phyloP scores from a whole-genome alignment of 1,140 invertebrate genomes.

The Acromyrmex heyeri region DNA sequence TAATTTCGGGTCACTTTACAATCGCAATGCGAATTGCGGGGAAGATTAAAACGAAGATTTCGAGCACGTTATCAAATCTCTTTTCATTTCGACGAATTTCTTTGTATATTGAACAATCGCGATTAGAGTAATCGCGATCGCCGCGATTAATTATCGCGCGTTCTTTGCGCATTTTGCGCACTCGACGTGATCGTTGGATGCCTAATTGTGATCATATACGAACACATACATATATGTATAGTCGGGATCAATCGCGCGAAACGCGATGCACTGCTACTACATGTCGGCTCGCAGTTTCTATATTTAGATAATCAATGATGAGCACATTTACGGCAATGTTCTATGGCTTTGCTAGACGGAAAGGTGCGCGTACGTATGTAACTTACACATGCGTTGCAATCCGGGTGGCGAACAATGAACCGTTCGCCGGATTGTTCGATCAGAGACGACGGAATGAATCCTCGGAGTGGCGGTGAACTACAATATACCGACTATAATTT shows the following conservation, averaged over 20 bases:
- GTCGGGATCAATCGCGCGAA: constrained; percentile 64
- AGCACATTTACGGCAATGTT: constrained; percentile 72
- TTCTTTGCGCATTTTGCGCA: not conserved
- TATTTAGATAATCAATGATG: constrained; percentile 78
- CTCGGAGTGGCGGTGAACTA: not conserved
- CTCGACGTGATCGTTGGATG: no score
- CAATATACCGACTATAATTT: not conserved
- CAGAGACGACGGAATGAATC: constrained; percentile 14
- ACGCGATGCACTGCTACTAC: constrained; percentile 45
- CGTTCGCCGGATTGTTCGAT: constrained; percentile 36
- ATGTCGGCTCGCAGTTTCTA: constrained; percentile 69
- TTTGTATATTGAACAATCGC: not conserved
- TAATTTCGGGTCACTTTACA: constrained; percentile 5
- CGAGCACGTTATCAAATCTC: not conserved
- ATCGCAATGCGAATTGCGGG: not conserved
- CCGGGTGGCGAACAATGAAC: constrained; percentile 49
- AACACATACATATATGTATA: not conserved
- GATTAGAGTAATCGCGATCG: not conserved
- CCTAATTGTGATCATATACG: constrained; percentile 46
- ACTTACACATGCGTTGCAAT: not conserved
- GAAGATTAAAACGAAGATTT: constrained; percentile 9
- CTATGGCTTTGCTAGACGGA: constrained; percentile 48
- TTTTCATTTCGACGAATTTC: not conserved
- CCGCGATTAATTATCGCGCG: not conserved
- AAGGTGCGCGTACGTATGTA: constrained; percentile 5